A percentile compares a stretch with the other conserved stretches of the same genome.
Conservation (phyloP, 2,797 vertebrate species). For the Pogoniulus pusillus region DNA sequence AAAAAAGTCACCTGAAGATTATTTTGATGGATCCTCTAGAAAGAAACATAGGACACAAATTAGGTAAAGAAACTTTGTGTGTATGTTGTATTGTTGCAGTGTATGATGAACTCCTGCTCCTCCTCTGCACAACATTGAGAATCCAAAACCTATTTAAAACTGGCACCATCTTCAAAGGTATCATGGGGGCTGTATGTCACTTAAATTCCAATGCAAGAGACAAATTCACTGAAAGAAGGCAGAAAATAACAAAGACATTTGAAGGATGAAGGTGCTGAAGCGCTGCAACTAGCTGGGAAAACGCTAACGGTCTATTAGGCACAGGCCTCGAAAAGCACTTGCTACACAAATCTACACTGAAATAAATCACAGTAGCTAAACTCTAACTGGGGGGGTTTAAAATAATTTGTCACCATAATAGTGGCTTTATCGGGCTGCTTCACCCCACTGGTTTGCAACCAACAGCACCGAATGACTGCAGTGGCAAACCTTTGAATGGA, state of each 20-base stretch:
- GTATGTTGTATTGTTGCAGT: neutral
- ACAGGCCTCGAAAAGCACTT: conserved; percentile 52
- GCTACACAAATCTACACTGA: conserved; percentile 43
- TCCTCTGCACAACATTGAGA: neutral
- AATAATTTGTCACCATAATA: conserved; percentile 44
- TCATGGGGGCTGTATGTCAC: neutral
- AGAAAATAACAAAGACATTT: conserved; percentile 52
- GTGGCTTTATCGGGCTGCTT: neutral
- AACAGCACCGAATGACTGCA: neutral
- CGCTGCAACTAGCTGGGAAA: conserved; percentile 55
- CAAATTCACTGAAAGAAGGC: neutral
- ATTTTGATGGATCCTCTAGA: neutral
- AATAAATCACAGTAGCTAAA: conserved; percentile 60
- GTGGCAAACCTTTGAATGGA: neutral
- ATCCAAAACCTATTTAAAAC: conserved; percentile 17
- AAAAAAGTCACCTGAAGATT: neutral
- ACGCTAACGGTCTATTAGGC: conserved; percentile 57
- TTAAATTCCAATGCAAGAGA: neutral
- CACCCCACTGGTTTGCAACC: neutral
- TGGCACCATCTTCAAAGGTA: neutral
- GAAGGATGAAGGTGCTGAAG: conserved; percentile 69
- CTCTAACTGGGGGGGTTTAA: conserved; percentile 27
- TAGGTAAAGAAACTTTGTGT: neutral
- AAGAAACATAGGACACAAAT: neutral
- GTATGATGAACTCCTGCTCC: neutral